Conservation (phyloP, 2,113 vertebrate species). For the Bufo bufo region DNA sequence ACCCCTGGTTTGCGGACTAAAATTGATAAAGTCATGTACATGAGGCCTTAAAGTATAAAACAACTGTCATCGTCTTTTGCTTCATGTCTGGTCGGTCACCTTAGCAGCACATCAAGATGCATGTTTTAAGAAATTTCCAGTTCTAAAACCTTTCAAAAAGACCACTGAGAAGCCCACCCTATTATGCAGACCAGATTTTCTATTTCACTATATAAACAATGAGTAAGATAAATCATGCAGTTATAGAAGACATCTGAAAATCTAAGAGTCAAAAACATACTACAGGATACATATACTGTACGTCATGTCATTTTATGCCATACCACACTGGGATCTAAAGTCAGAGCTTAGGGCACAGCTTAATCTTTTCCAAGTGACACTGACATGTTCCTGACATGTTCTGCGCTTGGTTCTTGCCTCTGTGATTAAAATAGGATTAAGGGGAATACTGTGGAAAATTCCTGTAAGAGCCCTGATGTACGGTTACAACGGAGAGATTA, state of each 20-base stretch:
- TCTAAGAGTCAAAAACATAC: too few species aligned
- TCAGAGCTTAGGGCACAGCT: not conserved
- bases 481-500: constrained; percentile 38
- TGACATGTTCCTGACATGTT: constrained; percentile 20
- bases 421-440: constrained; percentile 17
- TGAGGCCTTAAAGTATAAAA: too few species aligned
- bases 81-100: not conserved
- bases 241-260: not conserved
- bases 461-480: constrained; percentile 22
- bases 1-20: too few species aligned
- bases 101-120: not conserved
- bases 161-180: too few species aligned
- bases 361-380: not conserved
- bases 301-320: not conserved
- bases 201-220: too few species aligned
- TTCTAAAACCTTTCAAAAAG: too few species aligned
- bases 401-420: not conserved
- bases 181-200: too few species aligned
- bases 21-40: too few species aligned
- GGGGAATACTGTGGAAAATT: constrained; percentile 38
- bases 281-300: not conserved
- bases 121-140: too few species aligned
- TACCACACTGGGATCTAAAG: not conserved
- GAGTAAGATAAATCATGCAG: not conserved
- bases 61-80: not conserved